These are phyloP conservation scores for Vanessa atalanta DNA, from an alignment of 1,140 invertebrate genomes.

Conservation along the genomic window DNA sequence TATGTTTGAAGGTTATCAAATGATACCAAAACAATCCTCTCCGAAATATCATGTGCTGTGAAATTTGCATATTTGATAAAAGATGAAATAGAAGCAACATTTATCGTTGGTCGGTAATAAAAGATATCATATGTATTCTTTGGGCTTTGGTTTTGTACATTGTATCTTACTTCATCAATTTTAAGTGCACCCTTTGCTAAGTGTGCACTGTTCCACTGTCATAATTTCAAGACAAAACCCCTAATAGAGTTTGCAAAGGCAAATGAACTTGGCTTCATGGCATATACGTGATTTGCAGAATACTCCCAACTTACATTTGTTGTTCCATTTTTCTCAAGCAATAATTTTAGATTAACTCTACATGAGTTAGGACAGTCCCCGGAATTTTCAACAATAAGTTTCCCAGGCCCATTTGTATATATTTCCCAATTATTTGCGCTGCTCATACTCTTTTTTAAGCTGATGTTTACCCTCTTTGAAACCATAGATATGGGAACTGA, in stretches of 20 bases:
- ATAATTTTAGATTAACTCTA: slow-evolving; percentile 82
- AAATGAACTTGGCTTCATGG: slow-evolving; percentile 85
- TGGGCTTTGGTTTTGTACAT: slow-evolving; percentile 69
- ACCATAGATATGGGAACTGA: slow-evolving; percentile 56
- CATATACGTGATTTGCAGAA: slow-evolving; percentile 82
- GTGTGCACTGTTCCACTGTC: slow-evolving; percentile 85
- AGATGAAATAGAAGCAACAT: slow-evolving; percentile 68
- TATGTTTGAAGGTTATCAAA: slow-evolving; percentile 87
- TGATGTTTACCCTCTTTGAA: slow-evolving; percentile 69
- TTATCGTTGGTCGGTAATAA: slow-evolving; percentile 64
- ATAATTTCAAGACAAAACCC: slow-evolving; percentile 90
- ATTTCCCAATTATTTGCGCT: slow-evolving; percentile 79
- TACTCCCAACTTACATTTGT: slow-evolving; percentile 82
- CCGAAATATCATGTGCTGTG: slow-evolving; percentile 82
- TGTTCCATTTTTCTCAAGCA: slow-evolving; percentile 80
- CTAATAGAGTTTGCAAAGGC: slow-evolving; percentile 83
- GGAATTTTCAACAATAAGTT: slow-evolving; percentile 83
- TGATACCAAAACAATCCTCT: slow-evolving; percentile 87
- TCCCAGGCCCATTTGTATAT: slow-evolving; percentile 80
- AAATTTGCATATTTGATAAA: slow-evolving; percentile 74
- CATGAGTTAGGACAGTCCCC: slow-evolving; percentile 85
- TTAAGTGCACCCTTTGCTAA: slow-evolving; percentile 73
- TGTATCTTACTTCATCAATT: slow-evolving; percentile 73
- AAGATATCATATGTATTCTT: slow-evolving; percentile 73
- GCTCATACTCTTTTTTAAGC: slow-evolving; percentile 76